Conservation (phyloP, 1,140 invertebrate species). For the Holcopasites calliopsidis region DNA sequence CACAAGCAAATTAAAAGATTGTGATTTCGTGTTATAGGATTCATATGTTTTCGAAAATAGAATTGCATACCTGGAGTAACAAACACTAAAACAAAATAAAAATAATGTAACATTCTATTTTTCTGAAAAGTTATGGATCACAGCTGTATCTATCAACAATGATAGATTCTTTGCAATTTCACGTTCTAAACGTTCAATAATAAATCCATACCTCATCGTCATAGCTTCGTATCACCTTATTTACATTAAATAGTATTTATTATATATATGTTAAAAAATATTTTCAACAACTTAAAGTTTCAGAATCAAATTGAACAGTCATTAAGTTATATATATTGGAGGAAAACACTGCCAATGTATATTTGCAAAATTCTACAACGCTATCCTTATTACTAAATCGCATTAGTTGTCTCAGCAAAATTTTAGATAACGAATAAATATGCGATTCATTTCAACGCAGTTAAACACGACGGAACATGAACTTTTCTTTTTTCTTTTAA, state of each 20-base stretch:
- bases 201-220: conserved; percentile 42
- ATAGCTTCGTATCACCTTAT: conserved; percentile 34
- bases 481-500: background rate
- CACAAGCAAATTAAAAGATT: conserved; percentile 27
- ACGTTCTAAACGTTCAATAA: conserved; percentile 40
- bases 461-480: too few species aligned
- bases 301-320: conserved; percentile 50
- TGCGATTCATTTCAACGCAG: too few species aligned
- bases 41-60: conserved; percentile 45
- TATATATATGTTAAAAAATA: conserved; percentile 16
- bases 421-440: background rate
- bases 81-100: conserved; percentile 58
- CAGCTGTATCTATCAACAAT: conserved; percentile 60
- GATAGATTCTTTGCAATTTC: conserved; percentile 47
- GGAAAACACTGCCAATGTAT: conserved; percentile 32
- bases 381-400: background rate
- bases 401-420: background rate
- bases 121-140: conserved; percentile 62
- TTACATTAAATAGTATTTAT: conserved; percentile 26
- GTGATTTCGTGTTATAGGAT: conserved; percentile 27
- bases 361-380: background rate
- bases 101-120: conserved; percentile 68
- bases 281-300: conserved; percentile 59
- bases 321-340: conserved; percentile 13
- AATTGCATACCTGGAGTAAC: conserved; percentile 72